Percentiles rank a stretch among this genome's conserved stretches.
Conservation (phyloP, 1,140 invertebrate species). For the Aphelenchoides besseyi region DNA sequence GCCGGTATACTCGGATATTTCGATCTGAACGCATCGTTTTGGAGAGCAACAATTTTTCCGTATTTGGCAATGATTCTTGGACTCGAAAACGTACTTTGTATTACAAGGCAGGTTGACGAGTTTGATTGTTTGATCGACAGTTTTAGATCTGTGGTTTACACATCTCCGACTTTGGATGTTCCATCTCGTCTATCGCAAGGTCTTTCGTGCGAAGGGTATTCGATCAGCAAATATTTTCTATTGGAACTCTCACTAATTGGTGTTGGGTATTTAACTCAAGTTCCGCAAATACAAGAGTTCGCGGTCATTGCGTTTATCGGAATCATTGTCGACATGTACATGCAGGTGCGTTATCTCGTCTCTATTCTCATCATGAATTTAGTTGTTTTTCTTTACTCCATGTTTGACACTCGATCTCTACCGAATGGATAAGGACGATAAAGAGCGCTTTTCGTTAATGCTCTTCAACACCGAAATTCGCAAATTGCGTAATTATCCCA, state of each 20-base stretch:
- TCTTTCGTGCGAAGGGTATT: conserved; percentile 44
- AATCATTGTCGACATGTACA: conserved; percentile 54
- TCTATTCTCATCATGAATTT: no score
- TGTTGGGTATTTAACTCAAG: conserved; percentile 45
- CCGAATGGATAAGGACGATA: conserved; percentile 46
- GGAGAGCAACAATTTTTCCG: conserved; percentile 75
- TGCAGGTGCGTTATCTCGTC: no score
- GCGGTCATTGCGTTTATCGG: conserved; percentile 50
- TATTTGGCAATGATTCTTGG: conserved; percentile 90
- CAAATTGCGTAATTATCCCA: conserved; percentile 45
- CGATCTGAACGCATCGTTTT: conserved; percentile 69
- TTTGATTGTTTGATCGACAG: neutral
- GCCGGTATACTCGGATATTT: conserved; percentile 89
- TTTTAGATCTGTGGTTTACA: conserved; percentile 55
- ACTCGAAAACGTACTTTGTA: conserved; percentile 81
- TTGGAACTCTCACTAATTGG: conserved; percentile 44
- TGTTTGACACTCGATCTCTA: conserved; percentile 50
- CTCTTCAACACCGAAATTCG: conserved; percentile 50
- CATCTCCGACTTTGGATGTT: conserved; percentile 51
- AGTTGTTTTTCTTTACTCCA: conserved; percentile 55
- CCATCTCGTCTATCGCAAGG: conserved; percentile 49
- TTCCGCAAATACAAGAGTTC: conserved; percentile 56
- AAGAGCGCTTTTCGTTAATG: conserved; percentile 44
- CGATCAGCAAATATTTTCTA: conserved; percentile 50
- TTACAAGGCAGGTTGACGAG: conserved; percentile 42